Conservation (phyloP, 2,888 invertebrate species). For the Troides helena region DNA sequence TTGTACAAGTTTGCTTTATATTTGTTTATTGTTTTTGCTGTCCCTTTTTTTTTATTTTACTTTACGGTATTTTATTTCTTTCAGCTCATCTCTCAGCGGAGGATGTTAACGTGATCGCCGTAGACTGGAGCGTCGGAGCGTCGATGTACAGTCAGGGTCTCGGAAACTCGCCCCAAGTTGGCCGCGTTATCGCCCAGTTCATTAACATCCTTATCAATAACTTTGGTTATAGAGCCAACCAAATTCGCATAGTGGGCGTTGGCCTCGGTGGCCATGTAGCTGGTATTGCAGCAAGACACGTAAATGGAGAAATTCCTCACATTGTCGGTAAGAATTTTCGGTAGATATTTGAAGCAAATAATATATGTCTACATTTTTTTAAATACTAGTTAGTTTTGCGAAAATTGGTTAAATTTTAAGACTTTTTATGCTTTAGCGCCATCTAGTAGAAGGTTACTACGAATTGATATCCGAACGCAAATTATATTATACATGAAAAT, state of each 20-base stretch:
- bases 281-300: conserved; percentile 60
- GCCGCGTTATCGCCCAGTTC: conserved; percentile 57
- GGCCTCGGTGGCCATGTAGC: conserved; percentile 70
- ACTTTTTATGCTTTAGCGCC: too few relatives aligned
- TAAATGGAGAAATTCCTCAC: conserved; percentile 49
- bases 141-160: conserved; percentile 57
- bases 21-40: neutral
- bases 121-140: conserved; percentile 65
- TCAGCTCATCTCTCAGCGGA: conserved; percentile 54
- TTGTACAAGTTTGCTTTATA: neutral
- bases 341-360: neutral
- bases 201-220: conserved; percentile 54
- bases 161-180: conserved; percentile 57
- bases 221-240: conserved; percentile 50
- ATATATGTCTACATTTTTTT: too few relatives aligned
- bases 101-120: conserved; percentile 64
- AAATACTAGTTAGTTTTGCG: too few relatives aligned
- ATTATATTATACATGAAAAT: too few relatives aligned
- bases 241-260: conserved; percentile 66
- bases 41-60: neutral
- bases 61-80: conserved; percentile 30
- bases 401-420: too few relatives aligned
- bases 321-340: conserved; percentile 53
- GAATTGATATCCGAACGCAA: too few relatives aligned
- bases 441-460: too few relatives aligned